Evolutionary conservation across 1,140 invertebrate genomes (phyloP).

Genomic region (Drosophila pseudoananassae): DNA sequence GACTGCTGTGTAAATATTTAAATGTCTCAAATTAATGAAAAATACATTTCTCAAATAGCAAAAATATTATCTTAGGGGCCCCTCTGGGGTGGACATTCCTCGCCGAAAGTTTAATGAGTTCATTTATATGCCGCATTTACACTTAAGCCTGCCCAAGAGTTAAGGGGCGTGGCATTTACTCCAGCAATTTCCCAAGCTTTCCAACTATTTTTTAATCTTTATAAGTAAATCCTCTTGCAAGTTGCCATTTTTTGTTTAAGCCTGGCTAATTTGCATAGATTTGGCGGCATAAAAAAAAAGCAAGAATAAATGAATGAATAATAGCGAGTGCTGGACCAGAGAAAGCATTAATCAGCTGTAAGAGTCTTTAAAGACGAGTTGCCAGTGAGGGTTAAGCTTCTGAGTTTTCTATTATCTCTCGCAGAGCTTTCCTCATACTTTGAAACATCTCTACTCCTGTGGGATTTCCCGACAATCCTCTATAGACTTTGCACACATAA

Average conservation of each 20-base stretch:
- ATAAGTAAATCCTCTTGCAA: slow-evolving; percentile 12
- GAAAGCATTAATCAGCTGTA: slow-evolving; percentile 24
- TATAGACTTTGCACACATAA: slow-evolving; percentile 41
- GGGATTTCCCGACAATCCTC: slow-evolving; percentile 25
- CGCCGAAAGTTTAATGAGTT: slow-evolving; percentile 64
- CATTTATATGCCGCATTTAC: slow-evolving; percentile 76
- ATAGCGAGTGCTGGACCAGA: not conserved
- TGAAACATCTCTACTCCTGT: slow-evolving; percentile 8
- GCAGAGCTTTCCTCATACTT: slow-evolving; percentile 19
- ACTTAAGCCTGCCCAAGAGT: slow-evolving; percentile 17
- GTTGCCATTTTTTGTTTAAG: slow-evolving; percentile 41
- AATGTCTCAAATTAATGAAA: slow-evolving; percentile 79
- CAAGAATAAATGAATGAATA: slow-evolving; percentile 46
- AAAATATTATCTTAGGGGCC: slow-evolving; percentile 68
- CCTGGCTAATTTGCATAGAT: slow-evolving; percentile 68
- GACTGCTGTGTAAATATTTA: slow-evolving; percentile 71
- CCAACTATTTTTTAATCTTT: slow-evolving; percentile 54
- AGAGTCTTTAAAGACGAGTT: slow-evolving; percentile 32
- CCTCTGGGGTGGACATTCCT: slow-evolving; percentile 9
- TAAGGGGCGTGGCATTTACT: not conserved
- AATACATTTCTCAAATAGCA: slow-evolving; percentile 70
- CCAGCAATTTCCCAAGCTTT: slow-evolving; percentile 29
- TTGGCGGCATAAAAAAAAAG: slow-evolving; percentile 24
- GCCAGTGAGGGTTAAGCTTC: slow-evolving; percentile 38
- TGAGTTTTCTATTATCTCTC: slow-evolving; percentile 41